Conservation (phyloP, 2,113 vertebrate species). For the Bubo scandiacus region DNA sequence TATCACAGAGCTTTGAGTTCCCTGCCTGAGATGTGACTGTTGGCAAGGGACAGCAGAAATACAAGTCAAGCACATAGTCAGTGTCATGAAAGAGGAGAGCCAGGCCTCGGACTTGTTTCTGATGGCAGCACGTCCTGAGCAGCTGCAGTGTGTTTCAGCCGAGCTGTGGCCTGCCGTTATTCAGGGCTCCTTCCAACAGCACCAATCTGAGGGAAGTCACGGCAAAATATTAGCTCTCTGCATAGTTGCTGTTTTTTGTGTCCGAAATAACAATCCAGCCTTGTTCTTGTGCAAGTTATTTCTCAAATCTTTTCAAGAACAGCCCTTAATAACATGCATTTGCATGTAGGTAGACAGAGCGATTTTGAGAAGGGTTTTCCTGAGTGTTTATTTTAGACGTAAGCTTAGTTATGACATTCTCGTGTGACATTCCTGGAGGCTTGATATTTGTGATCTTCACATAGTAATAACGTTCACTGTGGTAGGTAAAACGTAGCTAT, state of each 20-base stretch:
- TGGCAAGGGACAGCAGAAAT: not conserved
- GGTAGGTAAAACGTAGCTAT: conserved; percentile 41
- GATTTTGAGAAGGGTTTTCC: conserved; percentile 19
- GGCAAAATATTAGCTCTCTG: not conserved
- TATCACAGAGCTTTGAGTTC: not conserved
- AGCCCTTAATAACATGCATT: not conserved
- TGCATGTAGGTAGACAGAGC: not conserved
- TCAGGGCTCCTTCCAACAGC: not conserved
- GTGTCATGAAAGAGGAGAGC: conserved; percentile 25
- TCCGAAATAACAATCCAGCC: not conserved
- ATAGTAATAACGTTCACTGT: conserved; percentile 9
- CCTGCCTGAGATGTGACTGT: not conserved
- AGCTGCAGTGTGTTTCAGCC: conserved; percentile 32
- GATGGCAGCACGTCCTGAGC: conserved; percentile 10
- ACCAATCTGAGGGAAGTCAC: not conserved
- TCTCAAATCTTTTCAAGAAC: not conserved
- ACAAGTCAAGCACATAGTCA: not conserved
- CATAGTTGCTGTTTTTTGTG: not conserved
- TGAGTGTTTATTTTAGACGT: not conserved
- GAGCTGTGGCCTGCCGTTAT: not conserved
- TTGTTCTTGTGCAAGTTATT: not conserved
- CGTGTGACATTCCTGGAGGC: conserved; percentile 23
- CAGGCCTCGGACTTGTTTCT: not conserved
- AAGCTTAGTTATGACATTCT: conserved; percentile 32
- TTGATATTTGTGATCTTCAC: conserved; percentile 38